These are phyloP conservation scores for Agrochola circellaris DNA, from an alignment of 2,888 invertebrate genomes.

Conservation along the genomic window DNA sequence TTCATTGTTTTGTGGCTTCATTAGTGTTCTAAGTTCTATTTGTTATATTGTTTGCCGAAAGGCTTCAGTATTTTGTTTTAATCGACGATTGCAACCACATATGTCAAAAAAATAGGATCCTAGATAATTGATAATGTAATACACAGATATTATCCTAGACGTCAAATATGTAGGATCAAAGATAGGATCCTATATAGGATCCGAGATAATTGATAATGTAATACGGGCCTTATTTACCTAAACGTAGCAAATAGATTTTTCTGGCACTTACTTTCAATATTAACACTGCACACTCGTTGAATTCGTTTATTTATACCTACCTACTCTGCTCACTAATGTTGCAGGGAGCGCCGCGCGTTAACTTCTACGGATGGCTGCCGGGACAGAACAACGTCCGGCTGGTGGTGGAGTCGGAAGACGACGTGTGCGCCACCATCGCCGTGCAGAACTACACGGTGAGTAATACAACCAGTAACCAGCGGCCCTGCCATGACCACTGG, in stretches of 20 bases:
- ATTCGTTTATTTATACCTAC: background rate
- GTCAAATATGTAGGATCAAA: too few relatives aligned
- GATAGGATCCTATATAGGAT: too few relatives aligned
- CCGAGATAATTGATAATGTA: too few relatives aligned
- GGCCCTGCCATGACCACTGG: background rate
- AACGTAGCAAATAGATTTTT: background rate
- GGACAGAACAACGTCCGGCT: slow-evolving; percentile 80
- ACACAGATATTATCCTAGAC: too few relatives aligned
- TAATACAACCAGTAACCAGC: background rate
- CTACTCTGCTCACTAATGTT: background rate
- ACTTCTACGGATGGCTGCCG: slow-evolving; percentile 76
- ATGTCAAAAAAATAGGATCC: too few relatives aligned
- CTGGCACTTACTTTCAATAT: background rate
- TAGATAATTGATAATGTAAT: too few relatives aligned
- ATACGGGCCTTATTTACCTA: too few relatives aligned
- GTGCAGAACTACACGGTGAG: slow-evolving; percentile 81
- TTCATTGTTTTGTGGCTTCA: too few relatives aligned
- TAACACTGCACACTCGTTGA: background rate
- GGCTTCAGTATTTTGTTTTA: too few relatives aligned
- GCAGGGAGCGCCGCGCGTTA: slow-evolving; percentile 80
- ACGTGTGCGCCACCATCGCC: slow-evolving; percentile 82
- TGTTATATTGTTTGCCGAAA: too few relatives aligned
- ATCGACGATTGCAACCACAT: too few relatives aligned
- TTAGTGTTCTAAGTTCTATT: too few relatives aligned
- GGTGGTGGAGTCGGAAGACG: slow-evolving; percentile 77